Evolutionary conservation across 64 coral and sea anemone genomes (phyloP).

Genomic region (Acropora tenuis): DNA sequence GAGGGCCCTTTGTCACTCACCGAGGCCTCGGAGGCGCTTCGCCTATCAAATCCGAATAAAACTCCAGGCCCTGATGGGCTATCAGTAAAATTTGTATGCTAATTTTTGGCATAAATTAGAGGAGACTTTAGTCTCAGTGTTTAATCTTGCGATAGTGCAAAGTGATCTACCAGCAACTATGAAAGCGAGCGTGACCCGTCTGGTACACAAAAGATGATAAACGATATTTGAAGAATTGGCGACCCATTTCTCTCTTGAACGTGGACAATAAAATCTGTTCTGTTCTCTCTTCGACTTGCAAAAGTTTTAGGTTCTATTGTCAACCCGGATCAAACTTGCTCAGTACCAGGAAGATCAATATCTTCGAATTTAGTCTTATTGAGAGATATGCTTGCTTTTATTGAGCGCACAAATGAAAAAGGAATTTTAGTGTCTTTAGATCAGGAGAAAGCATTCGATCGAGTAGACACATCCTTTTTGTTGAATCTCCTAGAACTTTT

Average conservation of each 20-base stretch:
- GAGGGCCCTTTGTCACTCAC: neutral
- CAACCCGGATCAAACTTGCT: neutral
- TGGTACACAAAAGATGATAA: slow-evolving; percentile 2
- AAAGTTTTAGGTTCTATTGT: neutral
- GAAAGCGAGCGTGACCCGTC: neutral
- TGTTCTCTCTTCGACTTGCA: neutral
- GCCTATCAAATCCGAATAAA: neutral
- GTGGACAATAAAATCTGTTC: slow-evolving; percentile 32
- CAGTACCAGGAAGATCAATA: neutral
- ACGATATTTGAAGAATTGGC: neutral
- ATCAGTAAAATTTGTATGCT: slow-evolving; percentile 23
- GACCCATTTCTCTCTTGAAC: slow-evolving; percentile 10
- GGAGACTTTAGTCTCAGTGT: neutral
- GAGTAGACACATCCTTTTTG: neutral
- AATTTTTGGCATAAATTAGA: slow-evolving; percentile 1
- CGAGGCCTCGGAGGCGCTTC: neutral
- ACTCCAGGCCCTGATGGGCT: slow-evolving; percentile 40
- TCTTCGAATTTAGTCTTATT: neutral
- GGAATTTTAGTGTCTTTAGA: neutral
- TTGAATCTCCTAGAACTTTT: too few species aligned
- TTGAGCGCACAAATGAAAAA: neutral
- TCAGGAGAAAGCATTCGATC: slow-evolving; percentile 34
- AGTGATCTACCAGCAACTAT: neutral
- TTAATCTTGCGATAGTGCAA: neutral
- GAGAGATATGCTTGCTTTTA: neutral